Evolutionary conservation across 1,140 invertebrate species (phyloP), one percentile per base, ranked within the genome.

Genomic region (Dinoponera quadriceps): DNA sequence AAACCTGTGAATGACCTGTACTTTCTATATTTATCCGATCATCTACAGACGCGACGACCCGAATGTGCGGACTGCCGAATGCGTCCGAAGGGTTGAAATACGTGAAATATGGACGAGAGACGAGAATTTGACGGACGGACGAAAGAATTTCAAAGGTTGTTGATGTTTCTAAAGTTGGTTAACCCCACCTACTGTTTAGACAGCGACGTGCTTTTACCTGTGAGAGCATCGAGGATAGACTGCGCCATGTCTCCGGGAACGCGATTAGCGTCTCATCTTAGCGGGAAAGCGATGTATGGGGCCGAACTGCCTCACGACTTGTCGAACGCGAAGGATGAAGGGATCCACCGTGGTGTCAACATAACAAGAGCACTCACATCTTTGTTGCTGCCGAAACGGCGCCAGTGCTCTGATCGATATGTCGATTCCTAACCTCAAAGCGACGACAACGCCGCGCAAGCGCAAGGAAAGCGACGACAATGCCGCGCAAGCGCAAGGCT

Each of bases 211-310:
- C 5, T 20, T 38, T 91, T 91, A 94, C 93, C 93, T 91, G 92
- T 92, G 68, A 94, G 68, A 82, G 92, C 91, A 84, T 94, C 93
- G 82, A 94, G 93, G 82, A 94, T 92, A 82, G 92, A 92, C 38
- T 93, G 92, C 85, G 93, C 92, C 93, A 94, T 94, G 63, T 84
- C 85, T 88, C 11, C 68, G 22, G 20, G 44, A 83, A 84, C 63
- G 68, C 33, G 71, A 75, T 82, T 84, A 73, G 73, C 57, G 57
- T 63, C 69, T 84, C 71, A 85, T 90, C 83, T 81, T 90, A 78
- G n/a, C 51, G 22, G 51, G 20, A 9, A 25, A 65, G 65, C 55
- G 48, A 85, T 71, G 85, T 78, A 65, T 49, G 63, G 57, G 20
- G 22, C 51, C 68, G 59, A 62, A 48, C 72, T 69, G 38, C 9